Percentiles rank a stretch among this genome's conserved stretches.
Conservation (phyloP, 2,888 invertebrate species). For the Archips crataeganus region DNA sequence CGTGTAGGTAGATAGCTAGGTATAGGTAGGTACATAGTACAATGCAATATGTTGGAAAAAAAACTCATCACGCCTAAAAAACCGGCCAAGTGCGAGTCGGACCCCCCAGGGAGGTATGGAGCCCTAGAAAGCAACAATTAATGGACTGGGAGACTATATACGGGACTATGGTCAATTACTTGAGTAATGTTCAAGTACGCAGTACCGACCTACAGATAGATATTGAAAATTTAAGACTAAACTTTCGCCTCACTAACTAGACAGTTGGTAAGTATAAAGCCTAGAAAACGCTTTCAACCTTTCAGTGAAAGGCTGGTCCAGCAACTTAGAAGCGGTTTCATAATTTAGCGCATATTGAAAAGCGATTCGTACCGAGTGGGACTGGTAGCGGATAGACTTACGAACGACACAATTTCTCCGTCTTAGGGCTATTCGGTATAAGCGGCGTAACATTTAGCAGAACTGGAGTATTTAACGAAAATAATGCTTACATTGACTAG, state of each 20-base stretch:
- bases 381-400: slow-evolving; percentile 13
- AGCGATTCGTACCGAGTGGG: slow-evolving; percentile 13
- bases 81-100: too few relatives aligned
- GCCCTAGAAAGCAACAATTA: too few relatives aligned
- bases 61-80: too few relatives aligned
- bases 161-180: too few relatives aligned
- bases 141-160: too few relatives aligned
- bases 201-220: background rate
- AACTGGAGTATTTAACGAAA: too few relatives aligned
- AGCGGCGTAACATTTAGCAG: background rate
- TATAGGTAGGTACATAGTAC: too few relatives aligned
- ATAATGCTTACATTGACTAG: too few relatives aligned
- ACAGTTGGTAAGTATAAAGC: background rate
- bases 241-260: slow-evolving; percentile 9
- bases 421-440: slow-evolving; percentile 12
- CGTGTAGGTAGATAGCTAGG: background rate
- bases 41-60: too few relatives aligned
- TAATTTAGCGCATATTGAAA: slow-evolving; percentile 34
- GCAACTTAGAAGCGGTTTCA: slow-evolving; percentile 19
- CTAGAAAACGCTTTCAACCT: background rate
- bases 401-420: slow-evolving; percentile 31
- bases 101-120: too few relatives aligned
- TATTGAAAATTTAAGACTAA: background rate
- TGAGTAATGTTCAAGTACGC: too few relatives aligned
- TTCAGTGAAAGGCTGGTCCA: slow-evolving; percentile 35